Base-by-base conservation (phyloP, 1,140 invertebrate genomes). In the Antheraea mylitta region DNA sequence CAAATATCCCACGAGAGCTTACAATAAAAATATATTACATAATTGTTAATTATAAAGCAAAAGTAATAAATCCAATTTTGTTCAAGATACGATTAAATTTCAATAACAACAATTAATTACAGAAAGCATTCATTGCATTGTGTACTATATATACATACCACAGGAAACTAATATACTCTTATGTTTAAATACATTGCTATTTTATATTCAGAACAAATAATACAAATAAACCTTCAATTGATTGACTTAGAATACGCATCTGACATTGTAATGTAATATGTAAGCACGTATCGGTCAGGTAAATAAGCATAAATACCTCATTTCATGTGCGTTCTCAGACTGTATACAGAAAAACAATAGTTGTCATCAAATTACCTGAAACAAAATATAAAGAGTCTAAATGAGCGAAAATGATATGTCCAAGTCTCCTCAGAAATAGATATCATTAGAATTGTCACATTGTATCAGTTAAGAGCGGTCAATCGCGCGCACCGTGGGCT, bases 361-460 rank as follows among this genome's bases (percentile, higher is more conserved):
- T 16, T 6, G 9, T 13, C 45, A 53, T 53, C 45, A 53, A 53
- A 53, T 53, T 53, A 53, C 45, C 45, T 53, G 45, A 53, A 53
- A 53, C 45, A 53, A 53, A n/a, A 53, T 16, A 53, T 16, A 66
- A 22, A 45, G 81, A 83, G 84, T 83, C 78, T 86, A 80, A 68
- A 85, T 75, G 79, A 80, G 80, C 65, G 67, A 53, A 73, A 73
- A 48, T 38, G 73, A 76, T 77, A 71, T 72, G 38, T 64, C 69
- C 13, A 16, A 53, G 45, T 16, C 19, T 9, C 22, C 69, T 77
- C 79, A 85, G 75, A 85, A 85, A 81, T 82, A 81, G 77, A 81
- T 74, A 78, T 80, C 73, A 81, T 84, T 77, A 82, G 83, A 83
- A 80, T 82, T 81, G 86, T 88, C 82, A 84, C 75, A 72, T 77